Conservation (phyloP, 2,888 invertebrate species). For the Coecobrya sp. region DNA sequence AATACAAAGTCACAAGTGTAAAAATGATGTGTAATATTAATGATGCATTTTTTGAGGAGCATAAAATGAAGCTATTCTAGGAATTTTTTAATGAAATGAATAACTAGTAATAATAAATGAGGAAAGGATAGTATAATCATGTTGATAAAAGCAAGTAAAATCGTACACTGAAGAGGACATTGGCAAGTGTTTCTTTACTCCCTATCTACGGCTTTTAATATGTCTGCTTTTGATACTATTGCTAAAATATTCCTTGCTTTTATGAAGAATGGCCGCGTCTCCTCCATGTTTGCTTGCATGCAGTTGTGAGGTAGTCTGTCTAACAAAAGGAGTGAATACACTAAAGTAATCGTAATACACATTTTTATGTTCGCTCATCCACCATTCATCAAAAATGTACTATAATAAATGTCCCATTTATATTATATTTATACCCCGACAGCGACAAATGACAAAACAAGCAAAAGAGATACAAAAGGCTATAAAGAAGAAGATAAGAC, state of each 20-base stretch:
- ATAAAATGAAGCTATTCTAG: not conserved
- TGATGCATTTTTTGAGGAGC: not conserved
- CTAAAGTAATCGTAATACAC: not conserved
- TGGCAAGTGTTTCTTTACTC: not conserved
- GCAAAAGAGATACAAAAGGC: not conserved
- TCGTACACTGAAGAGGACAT: not conserved
- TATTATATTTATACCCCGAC: not conserved
- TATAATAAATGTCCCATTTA: not conserved
- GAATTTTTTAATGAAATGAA: conserved; percentile 3
- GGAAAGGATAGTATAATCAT: not conserved
- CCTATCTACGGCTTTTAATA: not conserved
- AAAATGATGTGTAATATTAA: not conserved
- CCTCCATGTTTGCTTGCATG: not conserved
- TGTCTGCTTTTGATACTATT: not conserved
- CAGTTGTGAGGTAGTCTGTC: not conserved
- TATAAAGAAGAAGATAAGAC: not conserved
- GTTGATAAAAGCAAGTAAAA: not conserved
- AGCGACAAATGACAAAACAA: not conserved
- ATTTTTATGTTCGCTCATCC: not conserved
- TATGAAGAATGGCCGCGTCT: not conserved
- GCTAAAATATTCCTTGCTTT: not conserved
- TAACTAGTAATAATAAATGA: not conserved
- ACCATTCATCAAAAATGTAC: not conserved
- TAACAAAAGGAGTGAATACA: not conserved
- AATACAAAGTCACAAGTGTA: not conserved